Conservation (phyloP, 2,888 invertebrate species). For the Steinernema hermaphroditum region DNA sequence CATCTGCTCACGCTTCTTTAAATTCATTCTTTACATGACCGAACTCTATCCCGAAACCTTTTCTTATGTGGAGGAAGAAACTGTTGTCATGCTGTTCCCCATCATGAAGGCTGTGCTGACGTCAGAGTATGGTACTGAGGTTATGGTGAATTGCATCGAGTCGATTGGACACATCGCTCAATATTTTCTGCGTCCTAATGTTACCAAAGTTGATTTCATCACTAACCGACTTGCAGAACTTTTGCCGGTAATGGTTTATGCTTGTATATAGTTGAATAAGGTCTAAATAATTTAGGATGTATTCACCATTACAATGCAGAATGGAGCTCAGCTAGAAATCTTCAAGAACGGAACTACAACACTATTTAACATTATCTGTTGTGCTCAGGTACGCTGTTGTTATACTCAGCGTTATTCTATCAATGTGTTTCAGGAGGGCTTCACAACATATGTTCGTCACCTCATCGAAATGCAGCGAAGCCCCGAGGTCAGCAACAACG, state of each 20-base stretch:
- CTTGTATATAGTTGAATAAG: not conserved
- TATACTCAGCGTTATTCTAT: not conserved
- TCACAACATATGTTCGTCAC: constrained; percentile 30
- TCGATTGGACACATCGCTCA: constrained; percentile 17
- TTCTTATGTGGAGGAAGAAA: constrained; percentile 53
- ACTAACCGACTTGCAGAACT: not conserved
- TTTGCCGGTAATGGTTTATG: not conserved
- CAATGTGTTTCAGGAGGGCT: constrained; percentile 33
- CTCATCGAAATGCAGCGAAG: constrained; percentile 33
- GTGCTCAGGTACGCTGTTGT: constrained; percentile 62
- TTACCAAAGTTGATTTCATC: constrained; percentile 12
- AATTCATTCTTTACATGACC: constrained; percentile 74
- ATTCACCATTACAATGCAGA: constrained; percentile 68
- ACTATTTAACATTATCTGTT: constrained; percentile 68
- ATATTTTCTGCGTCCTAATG: not conserved
- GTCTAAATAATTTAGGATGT: constrained; percentile 63
- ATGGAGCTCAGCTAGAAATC: constrained; percentile 68
- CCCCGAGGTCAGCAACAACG: not conserved
- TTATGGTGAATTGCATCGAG: constrained; percentile 48
- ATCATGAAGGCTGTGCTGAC: constrained; percentile 47
- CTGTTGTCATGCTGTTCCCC: constrained; percentile 28
- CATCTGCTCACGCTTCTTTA: constrained; percentile 68
- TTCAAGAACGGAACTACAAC: constrained; percentile 67
- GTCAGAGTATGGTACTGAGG: constrained; percentile 50
- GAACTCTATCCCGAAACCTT: constrained; percentile 76